Base-by-base conservation (phyloP, 1,140 invertebrate genomes). In the Sipha flava region DNA sequence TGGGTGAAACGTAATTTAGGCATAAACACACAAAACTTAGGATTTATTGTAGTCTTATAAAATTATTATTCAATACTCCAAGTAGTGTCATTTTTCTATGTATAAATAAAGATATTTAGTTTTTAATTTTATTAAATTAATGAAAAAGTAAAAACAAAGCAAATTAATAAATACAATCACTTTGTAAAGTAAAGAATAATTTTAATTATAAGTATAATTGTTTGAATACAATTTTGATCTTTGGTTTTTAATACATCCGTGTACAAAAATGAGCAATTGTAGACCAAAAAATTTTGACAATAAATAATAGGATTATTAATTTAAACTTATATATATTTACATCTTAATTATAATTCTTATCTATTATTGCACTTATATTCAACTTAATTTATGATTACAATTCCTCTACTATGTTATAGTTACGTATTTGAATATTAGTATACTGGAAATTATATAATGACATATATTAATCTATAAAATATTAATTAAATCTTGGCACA, bases 281-380 rank as follows among this genome's bases (percentile, higher is more conserved):
- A 79, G 45, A 57, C 73, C 34, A 31, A 40, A 5, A 40, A 4
- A 49, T 73, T 47, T 72, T 43, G 16, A 37, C 43, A 62, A 81
- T 66, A 59, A 47, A 70, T 45, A 49, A 23, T 72, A 29, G 62
- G 43, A 80, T 62, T 21, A 29, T 4, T 47, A 34, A 68, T 18
- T 26, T 52, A 81, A 45, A 40, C 68, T 47, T 45, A 43, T 54
- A 26, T 16, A 80, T 45, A 80, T 79, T 81, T 81, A 82, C 79
- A 81, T 80, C 82, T 81, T 77, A 82, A 83, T 82, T 21, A 82
- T 80, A 80, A 81, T 81, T 81, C 80, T 75, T 80, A 80, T 68
- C 80, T 59, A 81, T 29, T 66, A 81, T 77, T 68, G 40, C 52
- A 62, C 77, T 75, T 68, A 40, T n/a, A 49, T 43, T 70, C 12